Conservation (phyloP, 2,797 vertebrate species). For the Perodicticus potto region DNA sequence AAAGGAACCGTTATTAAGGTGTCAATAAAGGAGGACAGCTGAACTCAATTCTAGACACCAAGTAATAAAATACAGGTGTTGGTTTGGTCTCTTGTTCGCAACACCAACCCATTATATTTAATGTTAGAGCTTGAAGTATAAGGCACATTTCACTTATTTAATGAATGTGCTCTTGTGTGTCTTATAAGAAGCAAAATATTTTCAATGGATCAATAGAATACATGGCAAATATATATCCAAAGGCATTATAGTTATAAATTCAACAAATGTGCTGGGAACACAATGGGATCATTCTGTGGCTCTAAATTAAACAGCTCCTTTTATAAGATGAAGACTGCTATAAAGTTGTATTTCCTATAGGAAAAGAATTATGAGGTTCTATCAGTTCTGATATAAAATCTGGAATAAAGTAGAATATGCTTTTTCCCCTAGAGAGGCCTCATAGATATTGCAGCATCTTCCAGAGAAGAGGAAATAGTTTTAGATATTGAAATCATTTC, state of each 20-base stretch:
- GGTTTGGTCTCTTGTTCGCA: conserved; percentile 32
- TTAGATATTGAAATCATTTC: conserved; percentile 7
- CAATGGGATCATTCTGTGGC: conserved; percentile 63
- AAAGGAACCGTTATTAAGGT: neutral
- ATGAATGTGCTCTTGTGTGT: conserved; percentile 58
- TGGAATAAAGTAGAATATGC: conserved; percentile 38
- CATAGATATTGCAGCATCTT: neutral
- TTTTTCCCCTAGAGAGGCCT: conserved; percentile 13
- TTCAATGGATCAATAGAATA: conserved; percentile 78
- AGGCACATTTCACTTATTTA: conserved; percentile 50
- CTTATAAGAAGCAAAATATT: conserved; percentile 76
- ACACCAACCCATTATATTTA: conserved; percentile 50
- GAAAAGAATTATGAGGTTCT: conserved; percentile 69
- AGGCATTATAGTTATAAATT: conserved; percentile 69
- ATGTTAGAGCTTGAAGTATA: conserved; percentile 49
- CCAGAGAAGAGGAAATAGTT: neutral
- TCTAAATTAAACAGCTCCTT: conserved; percentile 72
- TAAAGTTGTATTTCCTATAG: conserved; percentile 72
- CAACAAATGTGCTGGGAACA: conserved; percentile 63
- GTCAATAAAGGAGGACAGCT: neutral
- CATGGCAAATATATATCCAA: conserved; percentile 66
- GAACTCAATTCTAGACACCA: conserved; percentile 12
- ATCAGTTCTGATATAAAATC: conserved; percentile 42
- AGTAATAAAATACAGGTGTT: conserved; percentile 27
- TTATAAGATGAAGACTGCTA: conserved; percentile 69